Percentiles rank a stretch among this genome's conserved stretches.
Conservation (phyloP, 2,888 invertebrate species). For the Drosophila histrio region DNA sequence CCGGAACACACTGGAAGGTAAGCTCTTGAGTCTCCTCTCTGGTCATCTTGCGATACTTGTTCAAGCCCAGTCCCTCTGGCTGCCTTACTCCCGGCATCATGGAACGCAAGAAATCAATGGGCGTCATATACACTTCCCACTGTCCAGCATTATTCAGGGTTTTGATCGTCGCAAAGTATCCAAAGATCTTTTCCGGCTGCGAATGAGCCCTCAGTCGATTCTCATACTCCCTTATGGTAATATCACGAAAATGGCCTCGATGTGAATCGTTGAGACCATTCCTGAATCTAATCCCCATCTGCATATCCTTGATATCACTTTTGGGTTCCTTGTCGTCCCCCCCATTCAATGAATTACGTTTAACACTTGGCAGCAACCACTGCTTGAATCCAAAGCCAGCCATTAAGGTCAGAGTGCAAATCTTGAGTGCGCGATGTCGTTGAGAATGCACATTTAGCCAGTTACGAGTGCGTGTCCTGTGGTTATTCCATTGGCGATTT, state of each 20-base stretch:
- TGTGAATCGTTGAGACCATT: neutral
- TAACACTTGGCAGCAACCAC: neutral
- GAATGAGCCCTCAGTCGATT: conserved; percentile 52
- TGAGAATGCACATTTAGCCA: neutral
- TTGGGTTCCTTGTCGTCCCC: neutral
- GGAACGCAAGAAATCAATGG: conserved; percentile 59
- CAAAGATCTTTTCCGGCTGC: conserved; percentile 48
- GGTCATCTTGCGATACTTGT: conserved; percentile 26
- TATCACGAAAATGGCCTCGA: conserved; percentile 41
- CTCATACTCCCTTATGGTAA: conserved; percentile 51
- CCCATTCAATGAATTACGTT: neutral
- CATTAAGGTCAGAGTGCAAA: conserved; percentile 7
- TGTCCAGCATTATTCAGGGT: conserved; percentile 16
- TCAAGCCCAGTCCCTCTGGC: conserved; percentile 35
- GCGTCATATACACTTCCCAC: conserved; percentile 54
- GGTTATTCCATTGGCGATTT: neutral
- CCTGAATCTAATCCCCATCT: neutral
- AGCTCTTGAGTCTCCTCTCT: neutral
- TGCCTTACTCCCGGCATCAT: conserved; percentile 44
- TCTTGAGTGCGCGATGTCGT: neutral
- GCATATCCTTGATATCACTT: neutral
- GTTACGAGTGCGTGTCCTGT: no score
- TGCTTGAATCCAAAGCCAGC: neutral
- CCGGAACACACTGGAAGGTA: neutral
- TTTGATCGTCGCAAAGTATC: conserved; percentile 63